Percentiles rank a stretch among this genome's conserved stretches.
phyloP scores from a whole-genome alignment of 2,888 invertebrate species.

The Drosophila tripunctata region DNA sequence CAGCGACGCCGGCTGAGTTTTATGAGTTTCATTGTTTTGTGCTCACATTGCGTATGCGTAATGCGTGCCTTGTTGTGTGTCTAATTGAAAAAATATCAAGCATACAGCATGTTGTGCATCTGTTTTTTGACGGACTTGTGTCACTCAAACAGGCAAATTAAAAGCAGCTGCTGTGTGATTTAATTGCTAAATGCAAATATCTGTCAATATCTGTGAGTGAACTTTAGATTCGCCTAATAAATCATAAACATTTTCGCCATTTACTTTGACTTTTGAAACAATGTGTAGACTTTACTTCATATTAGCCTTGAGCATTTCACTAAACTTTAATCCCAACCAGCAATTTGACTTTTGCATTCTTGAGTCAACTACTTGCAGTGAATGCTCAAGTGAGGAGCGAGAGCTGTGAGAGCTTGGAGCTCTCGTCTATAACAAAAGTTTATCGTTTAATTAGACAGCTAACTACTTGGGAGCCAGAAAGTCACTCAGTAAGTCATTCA shows the following conservation, averaged over 20 bases:
- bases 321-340: slow-evolving; percentile 22
- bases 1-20: slow-evolving; percentile 53
- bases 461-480: slow-evolving; percentile 49
- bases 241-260: slow-evolving; percentile 4
- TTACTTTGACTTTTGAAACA: slow-evolving; percentile 19
- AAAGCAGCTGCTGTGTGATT: slow-evolving; percentile 47
- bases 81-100: slow-evolving; percentile 74
- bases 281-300: background rate
- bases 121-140: slow-evolving; percentile 42
- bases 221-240: slow-evolving; percentile 4
- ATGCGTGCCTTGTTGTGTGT: slow-evolving; percentile 61
- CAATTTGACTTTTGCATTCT: slow-evolving; percentile 37
- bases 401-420: background rate
- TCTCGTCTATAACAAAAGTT: slow-evolving; percentile 63
- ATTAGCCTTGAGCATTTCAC: slow-evolving; percentile 8
- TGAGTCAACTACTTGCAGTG: background rate
- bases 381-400: slow-evolving; percentile 3
- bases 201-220: background rate
- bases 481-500: slow-evolving; percentile 43
- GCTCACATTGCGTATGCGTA: slow-evolving; percentile 69
- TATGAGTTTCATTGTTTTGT: slow-evolving; percentile 60
- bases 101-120: slow-evolving; percentile 35
- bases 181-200: background rate
- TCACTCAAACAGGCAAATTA: slow-evolving; percentile 29
- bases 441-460: slow-evolving; percentile 65